phyloP scores from a whole-genome alignment of 2,888 invertebrate genomes.

The Rhaphigaster nebulosa region DNA sequence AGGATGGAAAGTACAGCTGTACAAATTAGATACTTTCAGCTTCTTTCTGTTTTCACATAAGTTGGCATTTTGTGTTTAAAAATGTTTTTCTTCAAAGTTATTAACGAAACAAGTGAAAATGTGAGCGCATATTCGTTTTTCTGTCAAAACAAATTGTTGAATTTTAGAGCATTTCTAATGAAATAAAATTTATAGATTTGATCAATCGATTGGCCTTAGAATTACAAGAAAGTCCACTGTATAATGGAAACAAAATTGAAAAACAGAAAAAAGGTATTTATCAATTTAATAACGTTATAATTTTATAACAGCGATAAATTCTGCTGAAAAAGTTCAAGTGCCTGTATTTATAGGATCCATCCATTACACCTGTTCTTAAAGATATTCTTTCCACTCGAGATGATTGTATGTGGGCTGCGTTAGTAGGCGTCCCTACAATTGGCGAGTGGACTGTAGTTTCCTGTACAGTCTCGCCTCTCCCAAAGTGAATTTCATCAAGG shows the following conservation, averaged over 20 bases:
- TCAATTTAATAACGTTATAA: no score
- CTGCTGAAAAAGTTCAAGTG: neutral
- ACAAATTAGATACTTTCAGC: conserved; percentile 4
- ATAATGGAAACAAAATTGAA: no score
- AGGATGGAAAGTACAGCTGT: neutral
- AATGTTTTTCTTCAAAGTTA: neutral
- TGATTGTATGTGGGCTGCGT: conserved; percentile 34
- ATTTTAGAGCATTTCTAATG: no score
- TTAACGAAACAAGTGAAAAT: neutral
- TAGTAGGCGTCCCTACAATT: conserved; percentile 25
- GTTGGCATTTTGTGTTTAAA: neutral
- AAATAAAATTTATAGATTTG: no score
- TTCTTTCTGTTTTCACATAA: conserved; percentile 9
- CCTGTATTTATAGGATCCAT: neutral
- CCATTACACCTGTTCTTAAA: neutral
- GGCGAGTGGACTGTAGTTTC: conserved; percentile 35
- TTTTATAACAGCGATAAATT: no score
- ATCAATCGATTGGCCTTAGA: no score
- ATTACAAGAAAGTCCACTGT: no score
- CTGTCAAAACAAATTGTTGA: no score
- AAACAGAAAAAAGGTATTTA: no score
- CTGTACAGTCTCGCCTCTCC: neutral
- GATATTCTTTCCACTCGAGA: neutral
- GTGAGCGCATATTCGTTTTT: no score
- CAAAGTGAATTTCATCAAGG: conserved; percentile 12